Evolutionary conservation across 1,140 invertebrate genomes (phyloP), one percentile per base, ranked within the genome.

Genomic region (Papilio xuthus): DNA sequence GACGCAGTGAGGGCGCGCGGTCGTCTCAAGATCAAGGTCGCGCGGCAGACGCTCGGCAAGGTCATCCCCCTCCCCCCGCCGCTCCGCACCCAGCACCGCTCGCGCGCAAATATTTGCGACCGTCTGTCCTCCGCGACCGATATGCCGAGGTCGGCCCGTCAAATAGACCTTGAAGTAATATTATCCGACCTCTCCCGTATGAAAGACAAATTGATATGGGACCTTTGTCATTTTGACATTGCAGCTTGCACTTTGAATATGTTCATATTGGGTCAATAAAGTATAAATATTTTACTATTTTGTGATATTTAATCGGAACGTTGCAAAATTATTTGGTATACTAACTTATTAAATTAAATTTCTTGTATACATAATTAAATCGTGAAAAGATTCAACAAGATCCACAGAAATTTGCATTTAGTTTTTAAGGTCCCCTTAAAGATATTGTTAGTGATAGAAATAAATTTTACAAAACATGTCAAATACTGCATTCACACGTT

Each of bases 11-110:
- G 87, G 86, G 84, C 85, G 85, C 86, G 87, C 92, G 92, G 91
- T 92, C 92, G 92, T 93, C 91, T 93, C 92, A 93, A 93, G 92
- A 93, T 93, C 91, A 93, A 92, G 91, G 91, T 92, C 87, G 88
- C 81, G 73, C 79, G 88, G 89, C 90, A 92, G 92, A 92, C 92
- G 90, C 85, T 85, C 86, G 85, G 90, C 91, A 92, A 92, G 91
- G 91, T 92, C 91, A 91, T 86, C 87, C 80, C 81, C 79, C 82
- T 20, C 81, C 60, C 83, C 79, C 77, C 78, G 53, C 83, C 67
- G 79, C 82, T 77, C 83, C 32, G 79, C 74, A 79, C 82, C 69
- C 81, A 81, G 84, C 87, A 86, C 86, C 87, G 85, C 81, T 81
- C 86, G 87, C 88, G 89, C 89, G 86, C 91, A 91, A 93, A 92